phyloP scores from a whole-genome alignment of 1,140 invertebrate genomes.

The Drosophila obscura region DNA sequence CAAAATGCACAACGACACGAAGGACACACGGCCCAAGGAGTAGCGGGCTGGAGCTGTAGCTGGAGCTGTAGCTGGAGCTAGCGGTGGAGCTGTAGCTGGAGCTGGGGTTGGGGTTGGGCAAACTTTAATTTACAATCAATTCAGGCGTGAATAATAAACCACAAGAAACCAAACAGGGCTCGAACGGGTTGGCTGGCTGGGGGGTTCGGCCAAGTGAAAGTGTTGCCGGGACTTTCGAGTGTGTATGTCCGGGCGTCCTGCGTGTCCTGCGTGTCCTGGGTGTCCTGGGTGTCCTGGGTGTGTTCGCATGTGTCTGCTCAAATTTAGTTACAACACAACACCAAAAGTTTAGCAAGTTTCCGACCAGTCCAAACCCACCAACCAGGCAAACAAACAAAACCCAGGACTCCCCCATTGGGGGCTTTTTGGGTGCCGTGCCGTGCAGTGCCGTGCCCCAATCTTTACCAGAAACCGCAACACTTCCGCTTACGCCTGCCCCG shows the following conservation, averaged over 20 bases:
- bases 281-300: conserved; percentile 9
- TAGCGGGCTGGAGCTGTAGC: too few relatives aligned
- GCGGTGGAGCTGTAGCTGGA: too few relatives aligned
- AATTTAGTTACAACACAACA: conserved; percentile 79
- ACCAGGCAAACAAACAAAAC: conserved; percentile 51
- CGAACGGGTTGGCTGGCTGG: too few relatives aligned
- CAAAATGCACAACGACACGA: conserved; percentile 70
- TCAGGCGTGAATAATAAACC: conserved; percentile 84
- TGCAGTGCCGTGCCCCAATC: background rate
- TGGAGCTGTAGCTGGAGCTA: too few relatives aligned
- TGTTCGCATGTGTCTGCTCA: conserved; percentile 36
- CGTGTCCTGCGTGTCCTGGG: conserved; percentile 4
- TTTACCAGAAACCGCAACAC: conserved; percentile 58
- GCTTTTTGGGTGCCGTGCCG: background rate
- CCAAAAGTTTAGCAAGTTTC: conserved; percentile 77
- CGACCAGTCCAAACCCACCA: conserved; percentile 7
- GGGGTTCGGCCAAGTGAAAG: conserved; percentile 55
- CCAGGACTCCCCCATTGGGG: background rate
- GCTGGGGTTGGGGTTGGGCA: conserved; percentile 33
- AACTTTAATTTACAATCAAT: conserved; percentile 84
- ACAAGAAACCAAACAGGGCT: conserved; percentile 81
- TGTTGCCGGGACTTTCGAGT: conserved; percentile 54
- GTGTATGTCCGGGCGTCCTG: background rate
- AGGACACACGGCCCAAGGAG: background rate
- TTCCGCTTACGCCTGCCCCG: conserved; percentile 38